Conservation (phyloP, 2,797 vertebrate genomes). For the Pantherophis vulpinus region DNA sequence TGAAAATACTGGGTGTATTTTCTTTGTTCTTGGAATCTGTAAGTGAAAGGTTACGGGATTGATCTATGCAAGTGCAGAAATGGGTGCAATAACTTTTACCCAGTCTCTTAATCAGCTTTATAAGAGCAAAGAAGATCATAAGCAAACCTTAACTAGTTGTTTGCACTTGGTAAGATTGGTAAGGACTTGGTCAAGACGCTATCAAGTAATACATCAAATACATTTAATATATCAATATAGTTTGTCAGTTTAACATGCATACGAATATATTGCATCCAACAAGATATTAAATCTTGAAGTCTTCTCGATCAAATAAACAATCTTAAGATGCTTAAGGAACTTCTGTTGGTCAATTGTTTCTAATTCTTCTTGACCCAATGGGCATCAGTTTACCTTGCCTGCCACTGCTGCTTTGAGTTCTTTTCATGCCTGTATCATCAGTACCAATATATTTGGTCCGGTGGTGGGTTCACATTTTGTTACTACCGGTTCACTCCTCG, state of each 20-base stretch:
- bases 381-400: too few species aligned
- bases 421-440: too few species aligned
- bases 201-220: not conserved
- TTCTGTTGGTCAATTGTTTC: too few species aligned
- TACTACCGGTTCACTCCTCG: too few species aligned
- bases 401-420: too few species aligned
- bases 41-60: not conserved
- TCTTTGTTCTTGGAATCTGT: not conserved
- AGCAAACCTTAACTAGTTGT: not conserved
- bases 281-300: not conserved
- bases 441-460: too few species aligned
- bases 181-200: not conserved
- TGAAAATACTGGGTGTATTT: not conserved
- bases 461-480: too few species aligned
- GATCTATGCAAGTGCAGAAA: not conserved
- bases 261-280: not conserved
- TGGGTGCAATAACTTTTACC: not conserved
- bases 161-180: not conserved
- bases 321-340: too few species aligned
- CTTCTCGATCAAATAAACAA: too few species aligned
- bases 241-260: not conserved
- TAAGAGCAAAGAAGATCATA: not conserved
- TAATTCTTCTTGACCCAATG: too few species aligned
- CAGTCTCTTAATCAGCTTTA: not conserved
- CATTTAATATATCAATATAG: not conserved